These are phyloP conservation scores for Hoplias malabaricus DNA, from an alignment of 2,113 vertebrate species.

Conservation along the genomic window DNA sequence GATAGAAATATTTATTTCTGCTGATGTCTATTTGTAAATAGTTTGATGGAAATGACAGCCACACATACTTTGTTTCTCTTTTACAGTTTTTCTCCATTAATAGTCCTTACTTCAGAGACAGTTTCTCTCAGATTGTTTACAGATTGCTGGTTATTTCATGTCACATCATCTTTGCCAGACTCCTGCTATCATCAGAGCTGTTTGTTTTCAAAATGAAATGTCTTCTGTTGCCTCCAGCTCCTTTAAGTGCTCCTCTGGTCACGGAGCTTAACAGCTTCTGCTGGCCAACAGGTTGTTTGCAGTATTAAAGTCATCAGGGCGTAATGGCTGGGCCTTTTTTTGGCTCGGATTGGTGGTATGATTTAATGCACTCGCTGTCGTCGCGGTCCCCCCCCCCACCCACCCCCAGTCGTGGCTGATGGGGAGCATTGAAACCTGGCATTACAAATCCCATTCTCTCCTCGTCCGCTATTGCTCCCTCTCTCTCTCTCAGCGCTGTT, in stretches of 20 bases:
- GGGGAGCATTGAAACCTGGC: slow-evolving; percentile 86
- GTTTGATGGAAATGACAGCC: neutral
- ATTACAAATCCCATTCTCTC: slow-evolving; percentile 86
- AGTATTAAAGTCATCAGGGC: slow-evolving; percentile 83
- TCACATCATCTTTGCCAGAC: slow-evolving; percentile 44
- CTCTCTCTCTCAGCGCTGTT: slow-evolving; percentile 64
- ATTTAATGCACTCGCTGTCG: slow-evolving; percentile 86
- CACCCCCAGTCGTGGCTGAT: slow-evolving; percentile 67
- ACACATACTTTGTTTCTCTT: neutral
- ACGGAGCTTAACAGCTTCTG: slow-evolving; percentile 70
- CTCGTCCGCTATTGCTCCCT: slow-evolving; percentile 62
- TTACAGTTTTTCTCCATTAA: neutral
- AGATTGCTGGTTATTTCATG: slow-evolving; percentile 55
- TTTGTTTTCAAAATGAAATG: slow-evolving; percentile 73
- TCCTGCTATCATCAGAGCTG: slow-evolving; percentile 66
- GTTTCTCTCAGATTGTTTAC: slow-evolving; percentile 35
- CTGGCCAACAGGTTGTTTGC: slow-evolving; percentile 78
- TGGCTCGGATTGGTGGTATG: slow-evolving; percentile 74
- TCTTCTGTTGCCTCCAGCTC: slow-evolving; percentile 57
- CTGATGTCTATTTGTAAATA: slow-evolving; percentile 51
- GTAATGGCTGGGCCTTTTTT: slow-evolving; percentile 78
- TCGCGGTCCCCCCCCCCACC: slow-evolving; percentile 16
- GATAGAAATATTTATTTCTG: slow-evolving; percentile 55
- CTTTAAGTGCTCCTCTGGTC: slow-evolving; percentile 56
- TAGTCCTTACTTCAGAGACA: neutral